Conservation (phyloP, 2,888 invertebrate genomes). For the Megalurothrips usitatus region DNA sequence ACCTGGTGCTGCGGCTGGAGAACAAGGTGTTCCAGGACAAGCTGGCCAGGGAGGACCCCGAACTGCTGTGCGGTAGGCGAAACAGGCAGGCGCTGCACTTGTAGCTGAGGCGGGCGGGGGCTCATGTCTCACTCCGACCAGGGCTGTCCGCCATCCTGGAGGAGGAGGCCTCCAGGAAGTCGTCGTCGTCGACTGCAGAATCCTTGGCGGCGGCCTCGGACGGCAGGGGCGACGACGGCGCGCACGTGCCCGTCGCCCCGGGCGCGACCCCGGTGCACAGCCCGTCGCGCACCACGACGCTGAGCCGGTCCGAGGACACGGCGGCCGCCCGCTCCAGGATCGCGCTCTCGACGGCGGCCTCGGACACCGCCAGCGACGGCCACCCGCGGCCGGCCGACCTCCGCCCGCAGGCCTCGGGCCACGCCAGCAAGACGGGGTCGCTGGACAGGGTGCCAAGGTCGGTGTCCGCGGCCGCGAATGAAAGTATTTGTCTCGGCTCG, state of each 20-base stretch:
- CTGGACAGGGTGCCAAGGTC: not conserved
- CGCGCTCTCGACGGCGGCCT: not conserved
- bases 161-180: not conserved
- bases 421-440: not conserved
- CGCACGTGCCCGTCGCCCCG: not conserved
- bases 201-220: not conserved
- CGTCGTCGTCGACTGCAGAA: not conserved
- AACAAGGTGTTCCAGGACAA: slow-evolving; percentile 6
- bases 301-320: not conserved
- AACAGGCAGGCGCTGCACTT: not conserved
- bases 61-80: not conserved
- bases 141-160: not conserved
- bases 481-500: too few relatives aligned
- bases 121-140: not conserved
- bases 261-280: not conserved
- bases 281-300: not conserved
- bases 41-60: not conserved
- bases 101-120: not conserved
- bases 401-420: not conserved
- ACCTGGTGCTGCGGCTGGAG: slow-evolving; percentile 7
- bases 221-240: not conserved
- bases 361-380: not conserved
- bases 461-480: too few relatives aligned
- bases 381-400: not conserved
- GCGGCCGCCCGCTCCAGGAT: not conserved